Base-by-base conservation (phyloP, 2,797 vertebrate species). In the Sebastes paucispinis region DNA sequence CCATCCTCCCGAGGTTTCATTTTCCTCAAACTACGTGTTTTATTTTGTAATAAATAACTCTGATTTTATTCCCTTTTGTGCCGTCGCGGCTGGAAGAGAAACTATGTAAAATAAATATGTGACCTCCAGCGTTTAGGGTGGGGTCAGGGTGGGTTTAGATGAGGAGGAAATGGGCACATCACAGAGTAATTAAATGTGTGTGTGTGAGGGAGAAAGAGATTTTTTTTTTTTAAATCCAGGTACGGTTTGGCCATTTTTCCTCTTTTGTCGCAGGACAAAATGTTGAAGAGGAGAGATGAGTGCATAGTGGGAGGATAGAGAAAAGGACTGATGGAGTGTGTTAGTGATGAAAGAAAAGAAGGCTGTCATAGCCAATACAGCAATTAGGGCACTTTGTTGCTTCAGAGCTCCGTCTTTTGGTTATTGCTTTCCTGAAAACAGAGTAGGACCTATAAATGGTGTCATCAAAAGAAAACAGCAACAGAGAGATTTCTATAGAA, bases 41-140 rank as follows among this genome's bases (percentile, higher is more conserved):
- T 92, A 92, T 91, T 79, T 83, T 32, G 39, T 69, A 80, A 92
- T 93, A 93, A 94, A 94, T 91, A 90, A 90, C 85, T 80, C 68
- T 0, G 66, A 69, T 87, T 90, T 90, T 85, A 92, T 93, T 81
- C 85, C 85, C 83, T 85, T 87, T 88, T 87, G 75, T 83, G 79
- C 60, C 66, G 27, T 69, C 20, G 1, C 5, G 0, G 70, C 68
- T 29, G 25, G 43, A 80, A 87, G 82, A 84, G 84, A 83, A 88
- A 84, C 84, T 83, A 80, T 83, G 90, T 71, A 76, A 82, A 92
- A 87, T 88, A 84, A 81, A 91, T 86, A 74, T 10, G 89, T 82
- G 87, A 90, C 91, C 89, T 89, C 82, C 80, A 82, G 83, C 80
- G 3, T 83, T 90, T 78, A 22, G 72, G 76, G 60, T 22, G 65